Evolutionary conservation across 1,140 invertebrate species (phyloP).

Genomic region (Drosophila lacertosa): DNA sequence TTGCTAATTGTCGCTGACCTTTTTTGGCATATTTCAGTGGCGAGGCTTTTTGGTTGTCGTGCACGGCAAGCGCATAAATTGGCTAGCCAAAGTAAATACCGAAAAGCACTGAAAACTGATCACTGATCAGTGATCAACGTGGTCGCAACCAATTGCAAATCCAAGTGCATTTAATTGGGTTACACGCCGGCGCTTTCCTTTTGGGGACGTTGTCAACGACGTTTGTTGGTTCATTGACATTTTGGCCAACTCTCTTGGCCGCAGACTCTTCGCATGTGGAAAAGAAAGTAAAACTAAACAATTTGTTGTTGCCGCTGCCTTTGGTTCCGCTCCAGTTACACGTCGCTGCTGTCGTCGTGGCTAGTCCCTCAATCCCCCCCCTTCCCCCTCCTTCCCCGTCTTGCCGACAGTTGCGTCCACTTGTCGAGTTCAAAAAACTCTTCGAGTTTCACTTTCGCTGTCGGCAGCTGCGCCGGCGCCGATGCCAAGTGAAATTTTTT

Average conservation of each 20-base stretch:
- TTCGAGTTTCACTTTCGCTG: constrained; percentile 76
- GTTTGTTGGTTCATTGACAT: constrained; percentile 69
- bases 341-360: constrained; percentile 22
- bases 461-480: constrained; percentile 57
- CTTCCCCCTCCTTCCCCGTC: background rate
- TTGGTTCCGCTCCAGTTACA: constrained; percentile 77
- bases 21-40: constrained; percentile 70
- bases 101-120: constrained; percentile 29
- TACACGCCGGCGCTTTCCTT: constrained; percentile 72
- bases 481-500: constrained; percentile 65
- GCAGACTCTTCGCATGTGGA: constrained; percentile 47
- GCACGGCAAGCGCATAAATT: constrained; percentile 60
- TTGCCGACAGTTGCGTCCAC: constrained; percentile 8
- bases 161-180: constrained; percentile 54
- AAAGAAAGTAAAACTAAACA: constrained; percentile 74
- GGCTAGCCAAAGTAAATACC: constrained; percentile 48
- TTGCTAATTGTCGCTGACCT: constrained; percentile 80
- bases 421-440: constrained; percentile 74
- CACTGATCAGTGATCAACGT: too few relatives aligned
- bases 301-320: constrained; percentile 34
- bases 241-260: constrained; percentile 15
- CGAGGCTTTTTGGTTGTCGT: constrained; percentile 48
- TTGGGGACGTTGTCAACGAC: constrained; percentile 22
- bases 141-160: constrained; percentile 12
- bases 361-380: constrained; percentile 5